Evolutionary conservation across 64 coral and sea anemone genomes (phyloP).

Genomic region (Acropora yongei): DNA sequence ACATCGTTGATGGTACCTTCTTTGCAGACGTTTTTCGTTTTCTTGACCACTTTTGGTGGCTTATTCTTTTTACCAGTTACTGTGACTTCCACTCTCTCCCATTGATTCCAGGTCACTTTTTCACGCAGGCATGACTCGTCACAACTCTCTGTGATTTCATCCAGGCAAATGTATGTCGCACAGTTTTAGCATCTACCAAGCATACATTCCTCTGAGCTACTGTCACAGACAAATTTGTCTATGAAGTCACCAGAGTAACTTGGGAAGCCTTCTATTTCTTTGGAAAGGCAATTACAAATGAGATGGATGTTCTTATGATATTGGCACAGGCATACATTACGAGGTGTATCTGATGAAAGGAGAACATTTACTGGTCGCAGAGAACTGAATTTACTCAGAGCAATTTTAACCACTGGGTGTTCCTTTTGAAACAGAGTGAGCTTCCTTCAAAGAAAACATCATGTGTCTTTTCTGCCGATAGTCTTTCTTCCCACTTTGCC

Average conservation of each 20-base stretch:
- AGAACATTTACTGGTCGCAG: slow-evolving; percentile 49
- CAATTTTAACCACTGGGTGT: slow-evolving; percentile 52
- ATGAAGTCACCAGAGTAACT: slow-evolving; percentile 54
- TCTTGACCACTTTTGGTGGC: slow-evolving; percentile 55
- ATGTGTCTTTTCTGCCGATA: slow-evolving; percentile 45
- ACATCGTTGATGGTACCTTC: slow-evolving; percentile 56
- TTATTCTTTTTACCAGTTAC: slow-evolving; percentile 10
- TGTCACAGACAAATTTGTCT: slow-evolving; percentile 48
- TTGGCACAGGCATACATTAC: slow-evolving; percentile 66
- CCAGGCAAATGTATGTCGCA: slow-evolving; percentile 33
- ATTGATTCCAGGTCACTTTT: slow-evolving; percentile 54
- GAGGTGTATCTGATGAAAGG: slow-evolving; percentile 52
- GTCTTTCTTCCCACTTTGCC: slow-evolving; percentile 61
- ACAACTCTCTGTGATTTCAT: not conserved
- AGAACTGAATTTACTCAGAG: slow-evolving; percentile 70
- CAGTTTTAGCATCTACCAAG: slow-evolving; percentile 61
- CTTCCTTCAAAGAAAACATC: slow-evolving; percentile 37
- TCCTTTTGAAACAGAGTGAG: slow-evolving; percentile 65
- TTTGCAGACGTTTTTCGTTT: slow-evolving; percentile 60
- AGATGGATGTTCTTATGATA: slow-evolving; percentile 70
- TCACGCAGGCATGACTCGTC: not conserved
- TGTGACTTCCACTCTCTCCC: slow-evolving; percentile 34
- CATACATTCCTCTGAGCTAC: slow-evolving; percentile 49
- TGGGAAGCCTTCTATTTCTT: slow-evolving; percentile 49
- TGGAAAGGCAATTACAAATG: slow-evolving; percentile 57